A percentile compares a stretch with the other conserved stretches of the same genome.
Evolutionary conservation across 2,888 invertebrate species (phyloP).

Genomic region (Caenorhabditis plicata): DNA sequence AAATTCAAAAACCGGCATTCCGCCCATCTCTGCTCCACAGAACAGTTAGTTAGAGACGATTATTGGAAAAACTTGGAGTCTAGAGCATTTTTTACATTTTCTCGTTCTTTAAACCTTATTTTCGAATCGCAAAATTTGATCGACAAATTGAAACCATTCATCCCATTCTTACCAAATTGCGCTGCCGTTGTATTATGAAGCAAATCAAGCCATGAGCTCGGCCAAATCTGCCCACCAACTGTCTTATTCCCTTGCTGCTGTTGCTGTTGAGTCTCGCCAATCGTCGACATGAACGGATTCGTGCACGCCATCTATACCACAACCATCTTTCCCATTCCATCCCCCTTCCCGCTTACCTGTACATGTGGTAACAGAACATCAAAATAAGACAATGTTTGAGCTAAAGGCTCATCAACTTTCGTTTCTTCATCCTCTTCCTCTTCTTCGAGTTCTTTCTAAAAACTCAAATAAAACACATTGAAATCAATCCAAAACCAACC

Average conservation of each 20-base stretch:
- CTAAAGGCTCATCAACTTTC: constrained; percentile 19
- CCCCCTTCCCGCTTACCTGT: too few species aligned
- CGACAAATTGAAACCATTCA: too few species aligned
- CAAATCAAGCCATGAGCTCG: constrained; percentile 56
- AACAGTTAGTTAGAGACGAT: too few species aligned
- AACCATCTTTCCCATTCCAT: too few species aligned
- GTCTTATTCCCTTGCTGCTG: constrained; percentile 10
- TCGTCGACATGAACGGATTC: constrained; percentile 48
- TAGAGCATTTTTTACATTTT: too few species aligned
- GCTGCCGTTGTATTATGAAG: constrained; percentile 48
- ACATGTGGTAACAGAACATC: constrained; percentile 62
- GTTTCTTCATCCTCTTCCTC: constrained; percentile 6
- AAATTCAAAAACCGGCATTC: too few species aligned
- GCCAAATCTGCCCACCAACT: constrained; percentile 21
- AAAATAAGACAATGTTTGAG: constrained; percentile 57
- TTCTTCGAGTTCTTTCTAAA: constrained; percentile 6
- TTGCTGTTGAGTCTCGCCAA: constrained; percentile 17
- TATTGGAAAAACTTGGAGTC: too few species aligned
- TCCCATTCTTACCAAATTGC: constrained; percentile 51
- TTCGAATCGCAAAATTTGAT: too few species aligned
- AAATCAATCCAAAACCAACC: not conserved
- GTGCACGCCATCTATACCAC: constrained; percentile 59
- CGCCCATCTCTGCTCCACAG: too few species aligned
- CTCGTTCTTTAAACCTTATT: too few species aligned
- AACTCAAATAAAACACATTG: not conserved